phyloP scores from a whole-genome alignment of 2,888 invertebrate species.

The Coleophora deauratella region DNA sequence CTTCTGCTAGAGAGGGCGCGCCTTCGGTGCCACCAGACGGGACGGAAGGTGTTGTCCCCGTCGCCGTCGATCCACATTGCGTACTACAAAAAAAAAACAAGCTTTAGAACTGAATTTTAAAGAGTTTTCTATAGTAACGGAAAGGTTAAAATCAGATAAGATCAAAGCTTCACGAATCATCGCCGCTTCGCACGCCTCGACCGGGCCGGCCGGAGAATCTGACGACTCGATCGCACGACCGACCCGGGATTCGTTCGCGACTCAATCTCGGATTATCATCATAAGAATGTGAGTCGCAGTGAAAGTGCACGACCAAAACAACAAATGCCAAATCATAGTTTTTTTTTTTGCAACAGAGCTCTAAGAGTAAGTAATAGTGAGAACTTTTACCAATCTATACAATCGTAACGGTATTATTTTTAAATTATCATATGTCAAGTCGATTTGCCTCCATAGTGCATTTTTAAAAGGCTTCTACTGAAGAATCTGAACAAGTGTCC shows the following conservation, averaged over 20 bases:
- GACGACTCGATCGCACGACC: slow-evolving; percentile 36
- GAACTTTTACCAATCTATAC: too few relatives aligned
- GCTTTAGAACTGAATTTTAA: too few relatives aligned
- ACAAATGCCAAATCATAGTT: too few relatives aligned
- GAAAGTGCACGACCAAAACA: neutral
- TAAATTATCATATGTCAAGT: too few relatives aligned
- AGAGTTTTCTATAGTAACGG: neutral
- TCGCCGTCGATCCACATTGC: slow-evolving; percentile 62
- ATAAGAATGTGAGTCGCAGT: slow-evolving; percentile 21
- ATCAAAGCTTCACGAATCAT: slow-evolving; percentile 69
- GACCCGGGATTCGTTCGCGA: slow-evolving; percentile 44
- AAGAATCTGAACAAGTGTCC: too few relatives aligned
- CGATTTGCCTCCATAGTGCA: too few relatives aligned
- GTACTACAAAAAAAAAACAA: slow-evolving; percentile 33
- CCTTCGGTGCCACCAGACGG: slow-evolving; percentile 63
- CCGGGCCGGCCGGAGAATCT: slow-evolving; percentile 35
- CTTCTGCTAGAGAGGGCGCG: slow-evolving; percentile 88
- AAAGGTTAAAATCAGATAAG: slow-evolving; percentile 55
- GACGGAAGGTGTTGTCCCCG: slow-evolving; percentile 50
- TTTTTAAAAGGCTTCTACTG: too few relatives aligned
- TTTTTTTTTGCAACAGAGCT: too few relatives aligned
- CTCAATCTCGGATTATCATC: slow-evolving; percentile 79
- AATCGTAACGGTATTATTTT: too few relatives aligned
- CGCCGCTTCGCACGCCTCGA: slow-evolving; percentile 47
- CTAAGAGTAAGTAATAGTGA: too few relatives aligned